Conservation (phyloP, 2,797 vertebrate genomes). For the Dallia pectoralis region DNA sequence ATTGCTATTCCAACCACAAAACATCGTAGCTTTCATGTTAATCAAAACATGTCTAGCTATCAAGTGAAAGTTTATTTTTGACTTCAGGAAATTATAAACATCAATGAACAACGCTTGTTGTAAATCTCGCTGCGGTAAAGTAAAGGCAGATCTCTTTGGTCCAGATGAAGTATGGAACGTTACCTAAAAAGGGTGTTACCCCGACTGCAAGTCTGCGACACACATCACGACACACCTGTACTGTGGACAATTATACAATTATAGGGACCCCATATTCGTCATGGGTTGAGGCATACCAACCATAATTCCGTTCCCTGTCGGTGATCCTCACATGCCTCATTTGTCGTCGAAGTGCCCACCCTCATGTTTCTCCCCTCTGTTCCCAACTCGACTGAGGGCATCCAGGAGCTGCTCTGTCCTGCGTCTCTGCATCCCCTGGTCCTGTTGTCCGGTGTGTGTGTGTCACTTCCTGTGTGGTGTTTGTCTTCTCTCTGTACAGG, state of each 20-base stretch:
- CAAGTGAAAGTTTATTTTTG: too few species aligned
- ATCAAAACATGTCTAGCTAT: too few species aligned
- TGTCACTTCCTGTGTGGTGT: neutral
- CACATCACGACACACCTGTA: too few species aligned
- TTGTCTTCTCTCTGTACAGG: constrained; percentile 81
- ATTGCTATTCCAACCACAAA: too few species aligned
- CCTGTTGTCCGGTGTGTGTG: constrained; percentile 3
- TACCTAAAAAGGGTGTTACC: neutral
- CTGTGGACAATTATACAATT: too few species aligned
- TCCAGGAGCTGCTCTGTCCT: neutral
- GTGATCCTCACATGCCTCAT: neutral
- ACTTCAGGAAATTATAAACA: too few species aligned
- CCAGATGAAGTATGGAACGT: neutral
- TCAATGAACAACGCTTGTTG: too few species aligned
- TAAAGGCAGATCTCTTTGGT: too few species aligned
- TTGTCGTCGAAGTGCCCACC: neutral
- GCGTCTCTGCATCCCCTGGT: neutral
- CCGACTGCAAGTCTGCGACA: neutral
- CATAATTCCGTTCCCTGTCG: neutral
- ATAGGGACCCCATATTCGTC: neutral
- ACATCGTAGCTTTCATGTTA: too few species aligned
- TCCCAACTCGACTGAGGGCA: neutral
- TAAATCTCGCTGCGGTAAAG: too few species aligned
- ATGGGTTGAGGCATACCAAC: neutral
- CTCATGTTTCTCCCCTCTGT: neutral